These are phyloP conservation scores for Dunckerocampus dactyliophorus DNA, from an alignment of 2,113 vertebrate genomes.

Conservation along the genomic window DNA sequence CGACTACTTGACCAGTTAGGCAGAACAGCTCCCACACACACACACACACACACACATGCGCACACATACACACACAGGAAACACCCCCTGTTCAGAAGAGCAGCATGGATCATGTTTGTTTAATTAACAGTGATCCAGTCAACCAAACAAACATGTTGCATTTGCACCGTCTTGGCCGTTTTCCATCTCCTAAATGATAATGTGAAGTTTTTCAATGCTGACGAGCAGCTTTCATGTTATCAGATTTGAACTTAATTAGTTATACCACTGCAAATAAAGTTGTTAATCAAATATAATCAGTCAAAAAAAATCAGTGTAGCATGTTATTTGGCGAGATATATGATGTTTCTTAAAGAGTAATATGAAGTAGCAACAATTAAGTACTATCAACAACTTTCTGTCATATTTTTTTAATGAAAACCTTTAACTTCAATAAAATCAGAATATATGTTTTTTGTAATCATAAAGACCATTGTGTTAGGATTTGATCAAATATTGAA, in stretches of 20 bases:
- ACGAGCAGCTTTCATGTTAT: not conserved
- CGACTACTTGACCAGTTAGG: slow-evolving; percentile 40
- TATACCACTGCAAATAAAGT: not conserved
- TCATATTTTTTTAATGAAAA: too few relatives aligned
- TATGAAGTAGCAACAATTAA: too few relatives aligned
- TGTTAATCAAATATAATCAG: not conserved
- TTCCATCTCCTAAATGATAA: not conserved
- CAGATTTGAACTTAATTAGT: not conserved
- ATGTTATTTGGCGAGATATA: not conserved
- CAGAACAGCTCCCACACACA: slow-evolving; percentile 33
- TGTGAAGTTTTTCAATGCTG: not conserved
- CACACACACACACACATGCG: slow-evolving; percentile 33
- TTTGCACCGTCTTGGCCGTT: not conserved
- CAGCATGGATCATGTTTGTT: slow-evolving; percentile 57
- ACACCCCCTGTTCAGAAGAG: slow-evolving; percentile 34
- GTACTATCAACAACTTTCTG: too few relatives aligned
- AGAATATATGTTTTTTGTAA: too few relatives aligned
- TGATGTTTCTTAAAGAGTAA: too few relatives aligned
- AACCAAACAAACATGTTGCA: slow-evolving; percentile 40
- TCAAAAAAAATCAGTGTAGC: not conserved
- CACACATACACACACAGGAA: slow-evolving; percentile 25
- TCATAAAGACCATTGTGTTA: too few relatives aligned
- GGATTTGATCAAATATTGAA: too few relatives aligned
- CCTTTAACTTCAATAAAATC: too few relatives aligned
- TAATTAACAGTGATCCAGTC: slow-evolving; percentile 55